Evolutionary conservation across 1,140 invertebrate species (phyloP).

Genomic region (Drosophila teissieri): DNA sequence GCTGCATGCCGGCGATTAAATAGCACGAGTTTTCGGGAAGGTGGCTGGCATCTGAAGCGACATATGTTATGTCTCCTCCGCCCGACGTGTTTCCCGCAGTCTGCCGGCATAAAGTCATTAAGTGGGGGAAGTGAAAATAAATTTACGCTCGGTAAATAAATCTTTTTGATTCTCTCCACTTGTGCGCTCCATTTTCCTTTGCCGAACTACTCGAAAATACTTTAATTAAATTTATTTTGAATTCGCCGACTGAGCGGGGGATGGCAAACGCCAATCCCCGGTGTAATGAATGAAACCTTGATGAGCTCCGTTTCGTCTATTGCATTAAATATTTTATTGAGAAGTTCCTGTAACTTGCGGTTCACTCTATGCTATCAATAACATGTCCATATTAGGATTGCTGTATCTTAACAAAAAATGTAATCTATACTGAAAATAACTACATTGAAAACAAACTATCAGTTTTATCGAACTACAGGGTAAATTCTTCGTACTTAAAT

Average conservation of each 20-base stretch:
- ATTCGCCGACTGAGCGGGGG: not conserved
- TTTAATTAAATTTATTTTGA: conserved; percentile 76
- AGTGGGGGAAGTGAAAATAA: conserved; percentile 77
- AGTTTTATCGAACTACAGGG: too few relatives aligned
- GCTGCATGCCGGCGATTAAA: conserved; percentile 39
- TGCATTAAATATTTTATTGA: not conserved
- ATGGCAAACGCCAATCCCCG: not conserved
- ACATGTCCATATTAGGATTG: too few relatives aligned
- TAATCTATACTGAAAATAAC: too few relatives aligned
- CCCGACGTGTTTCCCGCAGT: conserved; percentile 18
- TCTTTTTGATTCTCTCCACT: conserved; percentile 70
- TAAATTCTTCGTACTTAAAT: too few relatives aligned
- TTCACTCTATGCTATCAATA: not conserved
- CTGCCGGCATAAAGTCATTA: conserved; percentile 72
- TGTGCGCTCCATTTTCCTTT: conserved; percentile 11
- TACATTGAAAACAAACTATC: too few relatives aligned
- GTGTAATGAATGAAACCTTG: not conserved
- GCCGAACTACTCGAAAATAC: conserved; percentile 62
- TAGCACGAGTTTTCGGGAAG: conserved; percentile 5
- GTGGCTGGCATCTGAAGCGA: conserved; percentile 20
- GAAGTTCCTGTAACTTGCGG: not conserved
- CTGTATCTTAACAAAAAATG: too few relatives aligned
- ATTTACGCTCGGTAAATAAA: conserved; percentile 81
- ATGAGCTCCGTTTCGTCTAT: not conserved
- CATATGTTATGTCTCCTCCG: conserved; percentile 66